Base-by-base conservation (phyloP, 1,140 invertebrate species). In the Telenomus remus region DNA sequence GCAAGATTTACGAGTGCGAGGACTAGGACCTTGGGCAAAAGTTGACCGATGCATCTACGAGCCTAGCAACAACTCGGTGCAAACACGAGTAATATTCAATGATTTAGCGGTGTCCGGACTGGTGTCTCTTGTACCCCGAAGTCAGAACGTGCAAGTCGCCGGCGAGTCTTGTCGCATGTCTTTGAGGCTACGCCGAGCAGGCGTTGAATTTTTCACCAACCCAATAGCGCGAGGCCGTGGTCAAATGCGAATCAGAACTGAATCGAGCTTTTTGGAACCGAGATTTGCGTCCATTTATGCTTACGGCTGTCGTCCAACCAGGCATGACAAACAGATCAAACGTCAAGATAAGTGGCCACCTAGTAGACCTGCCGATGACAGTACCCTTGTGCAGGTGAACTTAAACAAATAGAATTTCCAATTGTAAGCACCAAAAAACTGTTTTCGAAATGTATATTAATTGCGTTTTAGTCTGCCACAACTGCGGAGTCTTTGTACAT, bases 221-320 rank as follows among this genome's bases (percentile, higher is more conserved):
- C 89, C 90, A 14, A 90, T 90, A 27, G 85, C 89, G 10, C 82
- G 88, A 8, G 87, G 86, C 60, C 87, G 87, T 0, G 92, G 92
- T 0, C 90, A 93, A 71, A 92, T 94, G 81, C 91, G 93, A 34
- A 92, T 95, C 3, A 91, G 92, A 80, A 95, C 94, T 0, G 93
- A 94, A 76, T 94, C 94, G 0, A 94, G 94, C 77, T 95, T 95
- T 70, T 89, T 94, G 0, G 94, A 95, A 80, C 94, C 94, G 0
- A 92, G 94, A 19, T 95, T 95, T 69, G 93, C 94, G 14, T 94
- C 93, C 10, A 93, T 95, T 0, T 95, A 95, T 80, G 94, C 94
- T 0, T 95, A 95, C 51, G 94, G 93, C 0, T 95, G 94, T 80
- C 79, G 78, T n/a, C 74, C 82, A 7, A 76, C 78, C 5, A 80